phyloP scores from a whole-genome alignment of 2,113 vertebrate genomes.

The Chelonoidis abingdonii region DNA sequence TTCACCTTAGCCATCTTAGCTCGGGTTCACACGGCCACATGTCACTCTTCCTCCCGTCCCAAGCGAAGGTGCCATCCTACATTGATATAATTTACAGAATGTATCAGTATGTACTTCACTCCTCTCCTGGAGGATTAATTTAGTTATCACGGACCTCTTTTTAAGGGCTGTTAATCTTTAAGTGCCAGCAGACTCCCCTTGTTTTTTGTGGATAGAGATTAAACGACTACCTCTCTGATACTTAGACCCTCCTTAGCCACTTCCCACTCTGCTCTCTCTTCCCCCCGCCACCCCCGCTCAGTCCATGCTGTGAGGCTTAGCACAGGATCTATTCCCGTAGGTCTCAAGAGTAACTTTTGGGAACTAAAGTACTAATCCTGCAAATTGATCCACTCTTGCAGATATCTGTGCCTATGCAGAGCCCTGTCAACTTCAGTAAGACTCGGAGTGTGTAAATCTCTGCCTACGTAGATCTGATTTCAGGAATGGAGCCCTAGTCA shows the following conservation, averaged over 20 bases:
- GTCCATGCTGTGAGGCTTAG: neutral
- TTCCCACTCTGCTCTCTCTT: neutral
- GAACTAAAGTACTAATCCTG: neutral
- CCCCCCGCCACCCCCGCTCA: neutral
- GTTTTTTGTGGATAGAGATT: too few relatives aligned
- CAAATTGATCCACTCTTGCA: neutral
- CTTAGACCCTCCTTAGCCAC: neutral
- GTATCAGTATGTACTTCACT: neutral
- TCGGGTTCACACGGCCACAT: slow-evolving; percentile 18
- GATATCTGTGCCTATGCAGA: neutral
- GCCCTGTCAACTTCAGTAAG: neutral
- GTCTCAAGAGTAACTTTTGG: neutral
- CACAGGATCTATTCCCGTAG: neutral
- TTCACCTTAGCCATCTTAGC: neutral
- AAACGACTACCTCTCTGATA: too few relatives aligned
- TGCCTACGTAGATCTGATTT: neutral
- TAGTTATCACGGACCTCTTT: neutral
- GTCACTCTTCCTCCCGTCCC: neutral
- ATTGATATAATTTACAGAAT: neutral
- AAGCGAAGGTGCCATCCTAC: neutral
- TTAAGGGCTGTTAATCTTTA: too few relatives aligned
- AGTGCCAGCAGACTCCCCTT: too few relatives aligned
- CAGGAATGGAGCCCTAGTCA: neutral
- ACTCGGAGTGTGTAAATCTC: neutral
- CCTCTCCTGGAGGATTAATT: neutral